Evolutionary conservation across 2,797 vertebrate genomes (phyloP).

Genomic region (Bradypodion pumilum): DNA sequence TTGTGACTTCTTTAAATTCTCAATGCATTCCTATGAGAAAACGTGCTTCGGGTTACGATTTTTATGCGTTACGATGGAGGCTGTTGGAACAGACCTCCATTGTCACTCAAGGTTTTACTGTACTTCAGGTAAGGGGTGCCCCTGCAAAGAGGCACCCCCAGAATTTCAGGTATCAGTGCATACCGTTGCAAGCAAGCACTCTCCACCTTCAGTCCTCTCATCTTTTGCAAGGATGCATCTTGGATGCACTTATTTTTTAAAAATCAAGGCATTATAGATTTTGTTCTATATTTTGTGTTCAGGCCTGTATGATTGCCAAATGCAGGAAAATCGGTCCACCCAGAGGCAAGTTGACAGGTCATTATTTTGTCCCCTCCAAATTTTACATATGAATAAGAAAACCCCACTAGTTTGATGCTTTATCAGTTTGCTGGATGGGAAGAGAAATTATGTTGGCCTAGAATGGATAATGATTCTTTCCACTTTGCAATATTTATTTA

Average conservation of each 20-base stretch:
- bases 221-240: neutral
- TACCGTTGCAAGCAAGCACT: no score
- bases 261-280: neutral
- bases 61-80: no score
- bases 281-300: neutral
- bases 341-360: conserved; percentile 56
- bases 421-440: conserved; percentile 55
- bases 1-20: no score
- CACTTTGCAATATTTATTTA: conserved; percentile 52
- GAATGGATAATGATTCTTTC: conserved; percentile 67
- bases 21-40: no score
- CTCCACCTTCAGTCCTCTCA: neutral
- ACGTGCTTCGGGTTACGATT: no score
- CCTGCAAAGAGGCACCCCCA: no score
- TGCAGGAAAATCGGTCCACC: conserved; percentile 5
- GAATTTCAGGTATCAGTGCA: no score
- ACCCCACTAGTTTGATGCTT: conserved; percentile 56
- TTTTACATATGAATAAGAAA: conserved; percentile 44
- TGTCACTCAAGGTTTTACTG: no score
- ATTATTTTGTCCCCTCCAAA: conserved; percentile 53
- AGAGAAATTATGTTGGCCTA: conserved; percentile 65
- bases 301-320: neutral
- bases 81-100: no score
- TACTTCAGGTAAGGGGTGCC: no score
- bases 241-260: conserved; percentile 3